A percentile compares a stretch with the other conserved stretches of the same genome.
Evolutionary conservation across 2,797 vertebrate genomes (phyloP).

Genomic region (Urosaurus nigricauda): DNA sequence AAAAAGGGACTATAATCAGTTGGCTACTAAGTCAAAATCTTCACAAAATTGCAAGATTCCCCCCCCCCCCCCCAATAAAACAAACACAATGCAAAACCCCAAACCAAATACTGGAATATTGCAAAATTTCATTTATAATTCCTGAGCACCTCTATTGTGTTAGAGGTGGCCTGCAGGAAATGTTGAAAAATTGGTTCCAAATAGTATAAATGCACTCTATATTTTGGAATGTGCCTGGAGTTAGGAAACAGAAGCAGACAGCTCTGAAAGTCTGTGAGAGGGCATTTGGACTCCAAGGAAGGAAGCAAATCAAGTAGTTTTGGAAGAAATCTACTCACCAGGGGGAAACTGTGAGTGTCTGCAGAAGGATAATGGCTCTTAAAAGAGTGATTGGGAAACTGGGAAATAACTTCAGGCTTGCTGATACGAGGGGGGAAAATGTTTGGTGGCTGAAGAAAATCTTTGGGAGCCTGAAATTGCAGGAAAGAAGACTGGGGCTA

Average conservation of each 20-base stretch:
- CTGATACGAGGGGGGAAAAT: constrained; percentile 32
- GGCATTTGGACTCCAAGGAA: background rate
- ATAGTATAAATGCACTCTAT: constrained; percentile 31
- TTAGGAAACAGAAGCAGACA: constrained; percentile 47
- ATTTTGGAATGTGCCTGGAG: background rate
- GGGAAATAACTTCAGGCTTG: constrained; percentile 37
- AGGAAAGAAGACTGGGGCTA: constrained; percentile 66
- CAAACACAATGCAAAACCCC: too few relatives aligned
- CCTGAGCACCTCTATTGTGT: background rate
- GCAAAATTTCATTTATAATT: background rate
- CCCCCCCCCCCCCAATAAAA: too few relatives aligned
- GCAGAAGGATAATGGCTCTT: constrained; percentile 35
- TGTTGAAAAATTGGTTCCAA: constrained; percentile 35
- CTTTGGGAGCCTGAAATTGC: constrained; percentile 55
- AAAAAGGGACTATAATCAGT: background rate
- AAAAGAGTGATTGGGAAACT: constrained; percentile 43
- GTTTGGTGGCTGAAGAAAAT: constrained; percentile 60
- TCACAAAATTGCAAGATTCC: background rate
- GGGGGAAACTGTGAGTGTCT: constrained; percentile 38
- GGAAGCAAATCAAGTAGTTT: constrained; percentile 25
- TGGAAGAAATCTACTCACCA: background rate
- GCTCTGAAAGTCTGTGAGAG: constrained; percentile 33
- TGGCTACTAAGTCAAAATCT: background rate
- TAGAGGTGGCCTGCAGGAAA: constrained; percentile 29
- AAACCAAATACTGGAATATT: background rate